Evolutionary conservation across 2,797 vertebrate species (phyloP).

Genomic region (Coregonus sp.): DNA sequence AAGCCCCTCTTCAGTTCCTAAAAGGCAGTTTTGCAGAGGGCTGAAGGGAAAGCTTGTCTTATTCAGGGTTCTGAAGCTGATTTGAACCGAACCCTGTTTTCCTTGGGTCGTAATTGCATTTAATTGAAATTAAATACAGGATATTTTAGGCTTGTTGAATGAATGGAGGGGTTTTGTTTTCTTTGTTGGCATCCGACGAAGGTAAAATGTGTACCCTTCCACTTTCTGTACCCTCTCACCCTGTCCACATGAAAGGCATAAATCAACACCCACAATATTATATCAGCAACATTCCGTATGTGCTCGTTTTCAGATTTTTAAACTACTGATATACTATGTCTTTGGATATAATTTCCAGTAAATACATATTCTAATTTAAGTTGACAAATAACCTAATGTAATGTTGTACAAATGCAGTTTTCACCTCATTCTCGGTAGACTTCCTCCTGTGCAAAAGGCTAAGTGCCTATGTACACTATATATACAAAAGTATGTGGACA

Average conservation of each 20-base stretch:
- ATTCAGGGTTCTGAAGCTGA: background rate
- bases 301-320: too few species aligned
- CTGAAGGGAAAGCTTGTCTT: slow-evolving; percentile 28
- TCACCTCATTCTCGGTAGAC: too few species aligned
- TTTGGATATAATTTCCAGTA: too few species aligned
- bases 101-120: slow-evolving; percentile 19
- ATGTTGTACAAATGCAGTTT: too few species aligned
- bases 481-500: too few species aligned
- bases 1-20: slow-evolving; percentile 17
- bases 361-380: too few species aligned
- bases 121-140: slow-evolving; percentile 27
- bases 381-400: too few species aligned
- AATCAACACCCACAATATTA: background rate
- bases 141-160: slow-evolving; percentile 27
- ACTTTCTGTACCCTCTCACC: background rate
- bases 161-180: background rate
- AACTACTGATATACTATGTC: too few species aligned
- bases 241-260: background rate
- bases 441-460: too few species aligned
- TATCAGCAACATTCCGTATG: background rate
- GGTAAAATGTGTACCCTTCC: too few species aligned
- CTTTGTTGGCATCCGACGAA: background rate
- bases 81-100: slow-evolving; percentile 18
- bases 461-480: too few species aligned
- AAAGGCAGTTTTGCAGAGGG: background rate